Percentiles rank a stretch among this genome's conserved stretches.
Conservation (phyloP, 2,888 invertebrate species). For the Epicampocera succincta region DNA sequence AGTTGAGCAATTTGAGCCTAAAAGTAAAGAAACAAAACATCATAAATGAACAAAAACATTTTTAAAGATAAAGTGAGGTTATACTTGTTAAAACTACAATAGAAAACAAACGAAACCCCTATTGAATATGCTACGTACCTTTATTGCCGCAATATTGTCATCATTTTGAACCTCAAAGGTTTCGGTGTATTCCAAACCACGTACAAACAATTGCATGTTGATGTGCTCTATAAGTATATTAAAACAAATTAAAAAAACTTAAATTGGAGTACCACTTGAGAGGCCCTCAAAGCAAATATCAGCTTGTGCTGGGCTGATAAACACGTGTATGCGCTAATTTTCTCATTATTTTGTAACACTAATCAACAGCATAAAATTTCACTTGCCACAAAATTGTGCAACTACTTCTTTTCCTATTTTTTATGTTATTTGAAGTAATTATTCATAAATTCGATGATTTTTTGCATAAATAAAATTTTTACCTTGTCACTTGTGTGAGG, state of each 20-base stretch:
- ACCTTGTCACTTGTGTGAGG: constrained; percentile 80
- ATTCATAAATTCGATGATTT: constrained; percentile 13
- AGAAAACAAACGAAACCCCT: not conserved
- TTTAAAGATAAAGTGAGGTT: constrained; percentile 73
- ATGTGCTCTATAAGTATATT: constrained; percentile 69
- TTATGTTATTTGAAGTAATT: constrained; percentile 15
- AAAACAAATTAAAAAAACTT: constrained; percentile 57
- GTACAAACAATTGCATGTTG: constrained; percentile 81
- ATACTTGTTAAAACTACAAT: constrained; percentile 61
- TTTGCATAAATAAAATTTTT: constrained; percentile 68
- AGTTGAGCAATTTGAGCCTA: constrained; percentile 79
- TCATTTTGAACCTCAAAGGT: constrained; percentile 80
- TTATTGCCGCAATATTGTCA: constrained; percentile 79
- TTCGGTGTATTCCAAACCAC: constrained; percentile 80
- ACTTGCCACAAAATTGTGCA: not conserved
- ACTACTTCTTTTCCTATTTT: not conserved
- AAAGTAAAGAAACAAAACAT: constrained; percentile 4
- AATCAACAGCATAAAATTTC: not conserved
- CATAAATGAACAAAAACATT: not conserved
- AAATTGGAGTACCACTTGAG: constrained; percentile 4
- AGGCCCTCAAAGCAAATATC: not conserved
- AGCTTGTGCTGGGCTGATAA: constrained; percentile 17
- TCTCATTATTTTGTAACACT: constrained; percentile 1
- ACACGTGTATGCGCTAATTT: constrained; percentile 76
- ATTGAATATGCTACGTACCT: constrained; percentile 75